Conservation (phyloP, 2,113 vertebrate species). For the pig (Sus scrofa) region T2T-Sscrofa CM000816.6:51907001-51907500, state of each 20-base stretch:
- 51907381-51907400: constrained; percentile 39
- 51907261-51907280: constrained; percentile 32
- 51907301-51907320: constrained; percentile 9
- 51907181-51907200: constrained; percentile 31
- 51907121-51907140: background rate
- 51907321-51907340: background rate
- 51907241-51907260: background rate
- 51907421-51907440: background rate
- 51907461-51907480: background rate
- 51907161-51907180: constrained; percentile 44
- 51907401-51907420: background rate
- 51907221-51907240: background rate
- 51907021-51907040: constrained; percentile 80
- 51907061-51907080: constrained; percentile 53
- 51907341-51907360: background rate
- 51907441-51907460: background rate
- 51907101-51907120: background rate
- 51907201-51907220: background rate
- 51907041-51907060: constrained; percentile 70
- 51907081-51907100: constrained; percentile 64
- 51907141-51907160: constrained; percentile 43
- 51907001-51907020: constrained; percentile 67
- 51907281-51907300: constrained; percentile 15
- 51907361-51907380: background rate
- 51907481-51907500: background rate